These are phyloP conservation scores for Cantharis lateralis DNA, from an alignment of 2,888 invertebrate species.

Conservation along the genomic window DNA sequence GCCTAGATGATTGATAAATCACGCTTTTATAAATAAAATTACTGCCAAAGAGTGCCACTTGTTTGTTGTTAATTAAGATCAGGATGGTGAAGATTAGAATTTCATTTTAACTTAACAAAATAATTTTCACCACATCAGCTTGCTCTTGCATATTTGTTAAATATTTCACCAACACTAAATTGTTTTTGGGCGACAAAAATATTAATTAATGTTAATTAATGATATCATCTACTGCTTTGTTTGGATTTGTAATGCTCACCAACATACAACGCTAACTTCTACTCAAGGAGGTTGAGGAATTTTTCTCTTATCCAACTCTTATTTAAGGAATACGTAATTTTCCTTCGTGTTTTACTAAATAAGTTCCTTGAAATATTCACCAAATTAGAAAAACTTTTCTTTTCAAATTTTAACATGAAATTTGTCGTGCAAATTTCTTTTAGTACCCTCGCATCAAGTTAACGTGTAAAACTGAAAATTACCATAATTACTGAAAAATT, in stretches of 20 bases:
- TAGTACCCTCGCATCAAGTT: neutral
- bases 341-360: neutral
- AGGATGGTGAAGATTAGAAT: neutral
- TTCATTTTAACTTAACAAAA: neutral
- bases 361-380: neutral
- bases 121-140: neutral
- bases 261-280: neutral
- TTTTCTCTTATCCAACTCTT: no score
- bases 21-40: neutral
- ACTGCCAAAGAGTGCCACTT: neutral
- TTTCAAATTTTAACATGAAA: neutral
- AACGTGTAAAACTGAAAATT: neutral
- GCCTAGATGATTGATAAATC: neutral
- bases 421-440: neutral
- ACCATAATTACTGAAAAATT: neutral
- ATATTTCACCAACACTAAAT: neutral
- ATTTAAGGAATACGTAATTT: neutral
- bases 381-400: neutral
- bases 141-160: neutral
- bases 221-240: neutral
- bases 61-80: neutral
- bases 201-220: neutral
- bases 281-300: neutral
- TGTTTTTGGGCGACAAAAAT: neutral
- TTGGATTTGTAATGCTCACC: neutral